Evolutionary conservation across 2,888 invertebrate species (phyloP).

Genomic region (Zaprionus lineosus): DNA sequence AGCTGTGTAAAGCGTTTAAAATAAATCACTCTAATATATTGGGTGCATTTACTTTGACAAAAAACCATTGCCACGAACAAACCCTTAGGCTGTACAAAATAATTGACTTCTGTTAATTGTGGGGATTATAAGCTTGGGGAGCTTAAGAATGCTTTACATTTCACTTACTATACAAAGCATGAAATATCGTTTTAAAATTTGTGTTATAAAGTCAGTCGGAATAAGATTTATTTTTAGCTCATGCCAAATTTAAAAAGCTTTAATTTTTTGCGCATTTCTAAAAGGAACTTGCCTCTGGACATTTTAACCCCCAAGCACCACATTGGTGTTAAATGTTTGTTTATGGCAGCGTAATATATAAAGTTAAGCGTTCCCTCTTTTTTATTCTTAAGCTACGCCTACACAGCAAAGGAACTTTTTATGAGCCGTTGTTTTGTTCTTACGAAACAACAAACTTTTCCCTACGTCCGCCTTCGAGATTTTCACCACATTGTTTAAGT

Average conservation of each 20-base stretch:
- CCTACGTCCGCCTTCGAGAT: slow-evolving; percentile 17
- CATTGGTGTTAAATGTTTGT: slow-evolving; percentile 57
- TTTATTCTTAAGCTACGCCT: slow-evolving; percentile 29
- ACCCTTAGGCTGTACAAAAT: slow-evolving; percentile 19
- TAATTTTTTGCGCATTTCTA: no score
- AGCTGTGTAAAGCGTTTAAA: slow-evolving; percentile 48
- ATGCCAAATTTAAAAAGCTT: no score
- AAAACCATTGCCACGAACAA: slow-evolving; percentile 21
- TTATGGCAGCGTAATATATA: slow-evolving; percentile 38
- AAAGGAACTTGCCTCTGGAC: no score
- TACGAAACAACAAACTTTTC: slow-evolving; percentile 26
- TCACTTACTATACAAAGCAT: no score
- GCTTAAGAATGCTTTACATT: no score
- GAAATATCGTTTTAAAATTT: no score
- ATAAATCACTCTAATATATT: slow-evolving; percentile 72
- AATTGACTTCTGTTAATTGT: no score
- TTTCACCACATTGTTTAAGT: slow-evolving; percentile 43
- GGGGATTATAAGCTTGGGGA: no score
- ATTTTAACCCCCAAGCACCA: slow-evolving; percentile 3
- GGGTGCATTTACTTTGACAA: slow-evolving; percentile 40
- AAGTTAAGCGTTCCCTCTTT: slow-evolving; percentile 29
- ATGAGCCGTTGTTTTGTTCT: slow-evolving; percentile 32
- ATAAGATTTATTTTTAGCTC: no score
- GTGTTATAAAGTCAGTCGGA: no score
- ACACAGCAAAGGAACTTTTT: slow-evolving; percentile 24